These are phyloP conservation scores for Caerostris darwini DNA, from an alignment of 1,140 invertebrate genomes.

Conservation along the genomic window DNA sequence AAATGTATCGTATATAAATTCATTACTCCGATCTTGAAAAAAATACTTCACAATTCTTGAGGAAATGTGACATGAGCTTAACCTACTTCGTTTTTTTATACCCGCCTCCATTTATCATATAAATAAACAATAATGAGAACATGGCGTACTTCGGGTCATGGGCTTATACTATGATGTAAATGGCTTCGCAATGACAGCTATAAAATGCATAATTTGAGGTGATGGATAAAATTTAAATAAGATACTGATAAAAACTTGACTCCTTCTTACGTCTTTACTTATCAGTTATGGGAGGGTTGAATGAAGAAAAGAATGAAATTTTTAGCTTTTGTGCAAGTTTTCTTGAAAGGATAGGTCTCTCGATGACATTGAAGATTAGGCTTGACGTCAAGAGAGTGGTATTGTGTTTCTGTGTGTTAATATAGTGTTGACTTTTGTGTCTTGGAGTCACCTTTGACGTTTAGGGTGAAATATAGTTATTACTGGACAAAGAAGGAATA, in stretches of 20 bases:
- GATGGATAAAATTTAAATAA: slow-evolving; percentile 9
- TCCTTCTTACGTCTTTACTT: too few relatives aligned
- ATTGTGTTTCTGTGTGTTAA: too few relatives aligned
- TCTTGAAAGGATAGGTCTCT: too few relatives aligned
- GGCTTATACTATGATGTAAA: slow-evolving; percentile 9
- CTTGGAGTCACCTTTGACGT: too few relatives aligned
- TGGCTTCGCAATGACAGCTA: slow-evolving; percentile 27
- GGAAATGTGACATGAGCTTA: slow-evolving; percentile 23
- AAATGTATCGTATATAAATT: slow-evolving; percentile 10
- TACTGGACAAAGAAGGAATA: too few relatives aligned
- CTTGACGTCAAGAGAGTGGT: too few relatives aligned
- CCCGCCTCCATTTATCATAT: background rate
- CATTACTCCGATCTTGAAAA: slow-evolving; percentile 41
- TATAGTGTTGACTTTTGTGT: too few relatives aligned
- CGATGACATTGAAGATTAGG: too few relatives aligned
- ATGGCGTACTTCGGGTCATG: slow-evolving; percentile 10
- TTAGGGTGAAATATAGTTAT: too few relatives aligned
- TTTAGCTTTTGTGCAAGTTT: too few relatives aligned
- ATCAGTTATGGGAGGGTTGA: too few relatives aligned
- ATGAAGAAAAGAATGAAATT: too few relatives aligned
- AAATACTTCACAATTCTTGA: background rate
- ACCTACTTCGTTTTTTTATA: slow-evolving; percentile 3
- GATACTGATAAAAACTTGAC: background rate
- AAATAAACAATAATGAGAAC: slow-evolving; percentile 48
- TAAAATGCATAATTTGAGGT: background rate